Evolutionary conservation across 1,140 invertebrate species (phyloP).

Genomic region (Polypedilum pembai): DNA sequence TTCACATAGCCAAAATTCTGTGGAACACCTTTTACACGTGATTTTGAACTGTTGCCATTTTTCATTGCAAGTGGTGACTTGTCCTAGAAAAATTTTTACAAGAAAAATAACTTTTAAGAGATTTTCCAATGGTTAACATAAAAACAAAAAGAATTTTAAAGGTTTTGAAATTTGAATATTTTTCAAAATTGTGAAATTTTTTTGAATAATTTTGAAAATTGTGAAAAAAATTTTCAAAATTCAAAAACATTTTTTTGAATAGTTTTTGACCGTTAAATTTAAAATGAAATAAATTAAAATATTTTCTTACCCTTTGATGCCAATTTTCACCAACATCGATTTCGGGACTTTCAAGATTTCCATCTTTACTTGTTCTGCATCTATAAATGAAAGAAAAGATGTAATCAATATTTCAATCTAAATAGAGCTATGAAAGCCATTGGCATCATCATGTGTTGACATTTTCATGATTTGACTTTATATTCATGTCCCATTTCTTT

Average conservation of each 20-base stretch:
- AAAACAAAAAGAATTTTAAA: too few species aligned
- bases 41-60: constrained; percentile 39
- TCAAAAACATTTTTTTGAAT: background rate
- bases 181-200: too few species aligned
- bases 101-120: too few species aligned
- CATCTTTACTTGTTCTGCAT: constrained; percentile 9
- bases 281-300: background rate
- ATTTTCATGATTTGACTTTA: background rate
- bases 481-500: background rate
- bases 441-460: background rate
- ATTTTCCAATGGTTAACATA: too few species aligned
- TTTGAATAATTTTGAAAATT: too few species aligned
- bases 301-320: background rate
- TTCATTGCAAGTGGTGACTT: constrained; percentile 33
- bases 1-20: constrained; percentile 68
- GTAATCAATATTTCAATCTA: background rate
- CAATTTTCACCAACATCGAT: background rate
- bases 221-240: background rate
- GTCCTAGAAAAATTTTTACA: too few species aligned
- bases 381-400: background rate
- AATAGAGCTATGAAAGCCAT: background rate
- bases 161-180: too few species aligned
- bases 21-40: constrained; percentile 54
- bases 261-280: too few species aligned
- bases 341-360: constrained; percentile 13